Percentiles rank a stretch among this genome's conserved stretches.
These are phyloP conservation scores for Rhimphoctona megacephalus DNA, from an alignment of 2,888 invertebrate species.

Conservation along the genomic window DNA sequence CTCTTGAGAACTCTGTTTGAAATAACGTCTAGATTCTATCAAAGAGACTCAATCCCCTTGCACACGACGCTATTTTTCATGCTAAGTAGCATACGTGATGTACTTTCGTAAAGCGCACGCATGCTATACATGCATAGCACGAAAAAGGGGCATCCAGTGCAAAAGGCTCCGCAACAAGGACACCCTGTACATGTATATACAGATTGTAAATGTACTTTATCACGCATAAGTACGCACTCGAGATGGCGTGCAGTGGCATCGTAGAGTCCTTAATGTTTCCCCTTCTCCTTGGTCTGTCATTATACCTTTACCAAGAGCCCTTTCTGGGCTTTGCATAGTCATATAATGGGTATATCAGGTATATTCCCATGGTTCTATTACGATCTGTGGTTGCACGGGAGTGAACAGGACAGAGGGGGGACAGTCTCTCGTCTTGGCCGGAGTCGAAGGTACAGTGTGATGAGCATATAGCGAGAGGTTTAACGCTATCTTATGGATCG, in stretches of 20 bases:
- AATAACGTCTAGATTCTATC: too few relatives aligned
- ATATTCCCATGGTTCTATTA: constrained; percentile 13
- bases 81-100: too few relatives aligned
- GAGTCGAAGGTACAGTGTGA: constrained; percentile 28
- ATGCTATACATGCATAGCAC: too few relatives aligned
- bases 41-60: too few relatives aligned
- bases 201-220: constrained; percentile 37
- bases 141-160: too few relatives aligned
- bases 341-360: constrained; percentile 1
- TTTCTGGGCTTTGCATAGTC: constrained; percentile 29
- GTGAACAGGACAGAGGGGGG: constrained; percentile 3
- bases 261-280: constrained; percentile 52
- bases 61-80: too few relatives aligned
- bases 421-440: not conserved
- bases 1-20: not conserved
- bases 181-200: not conserved
- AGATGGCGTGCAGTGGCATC: constrained; percentile 67
- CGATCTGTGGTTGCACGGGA: not conserved
- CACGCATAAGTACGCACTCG: constrained; percentile 62
- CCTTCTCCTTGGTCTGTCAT: not conserved
- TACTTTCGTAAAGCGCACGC: too few relatives aligned
- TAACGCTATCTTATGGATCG: constrained; percentile 59
- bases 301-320: constrained; percentile 33
- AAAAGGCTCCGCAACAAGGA: too few relatives aligned
- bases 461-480: constrained; percentile 27